Evolutionary conservation across 2,113 vertebrate species (phyloP), one percentile per base, ranked within the genome.

Genomic region (Xenopus tropicalis): DNA sequence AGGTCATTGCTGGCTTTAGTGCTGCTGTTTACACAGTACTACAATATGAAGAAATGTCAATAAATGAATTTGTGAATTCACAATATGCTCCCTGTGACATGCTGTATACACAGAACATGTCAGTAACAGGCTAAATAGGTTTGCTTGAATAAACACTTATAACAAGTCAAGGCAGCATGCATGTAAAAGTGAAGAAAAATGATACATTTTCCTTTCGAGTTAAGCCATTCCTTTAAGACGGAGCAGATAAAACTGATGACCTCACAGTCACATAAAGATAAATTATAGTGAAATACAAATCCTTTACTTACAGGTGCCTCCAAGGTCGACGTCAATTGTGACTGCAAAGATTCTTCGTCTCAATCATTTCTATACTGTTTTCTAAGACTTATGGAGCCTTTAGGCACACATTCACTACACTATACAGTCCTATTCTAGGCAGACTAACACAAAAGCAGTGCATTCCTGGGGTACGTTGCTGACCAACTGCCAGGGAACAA

Each of bases 61-160:
- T 81, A 74, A 77, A n/a, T n/a, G 20, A 58, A 0, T 0, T 72
- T 74, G 52, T 54, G 29, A 62, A 69, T 75, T 80, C 65, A 78
- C 81, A 68, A 17, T 75, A 43, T 83, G 23, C 59, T 14, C 61
- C 68, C 68, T 24, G 16, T 19, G 22, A 17, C 44, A 5, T 16
- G 46, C 43, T 44, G 12, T 0, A 0, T 77, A 77, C 44, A 21
- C 66, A 69, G 74, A 83, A 77, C 51, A 70, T 79, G 71, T 68
- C 68, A 80, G 61, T 78, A 77, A 54, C 23, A 56, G 75, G 77
- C 70, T 19, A 48, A 82, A 20, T 61, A 37, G 57, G 10, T 73
- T 78, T 74, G 57, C 78, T 82, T 83, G 80, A 85, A 86, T 77
- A 83, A 87, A 85, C 75, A 78, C 44, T 69, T 78, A 79, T 84